A percentile compares a stretch with the other conserved stretches of the same genome.
Conservation (phyloP, 2,113 vertebrate species). For the Paralichthys olivaceus region DNA sequence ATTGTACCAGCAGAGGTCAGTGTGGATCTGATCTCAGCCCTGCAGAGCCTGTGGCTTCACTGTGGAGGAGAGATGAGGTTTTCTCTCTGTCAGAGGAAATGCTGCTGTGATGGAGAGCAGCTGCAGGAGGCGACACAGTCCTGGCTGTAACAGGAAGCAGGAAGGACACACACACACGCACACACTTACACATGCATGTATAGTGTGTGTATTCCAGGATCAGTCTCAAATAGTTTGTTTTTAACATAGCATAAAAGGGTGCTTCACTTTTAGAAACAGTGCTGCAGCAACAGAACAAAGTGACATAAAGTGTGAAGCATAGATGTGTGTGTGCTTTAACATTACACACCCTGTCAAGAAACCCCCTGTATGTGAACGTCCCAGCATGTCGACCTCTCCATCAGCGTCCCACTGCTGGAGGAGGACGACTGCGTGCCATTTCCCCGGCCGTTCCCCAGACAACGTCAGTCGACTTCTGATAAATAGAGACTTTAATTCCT, state of each 20-base stretch:
- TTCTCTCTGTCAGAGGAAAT: slow-evolving; percentile 28
- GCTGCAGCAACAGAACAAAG: slow-evolving; percentile 14
- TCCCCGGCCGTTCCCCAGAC: slow-evolving; percentile 43
- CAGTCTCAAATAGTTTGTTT: neutral
- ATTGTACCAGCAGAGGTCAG: slow-evolving; percentile 55
- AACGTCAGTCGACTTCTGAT: slow-evolving; percentile 48
- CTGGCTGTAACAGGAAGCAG: slow-evolving; percentile 1
- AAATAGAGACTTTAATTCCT: slow-evolving; percentile 70
- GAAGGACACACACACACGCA: slow-evolving; percentile 21
- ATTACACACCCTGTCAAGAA: too few species aligned
- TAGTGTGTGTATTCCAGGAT: slow-evolving; percentile 2
- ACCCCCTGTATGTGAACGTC: slow-evolving; percentile 2
- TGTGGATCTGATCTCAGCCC: slow-evolving; percentile 38
- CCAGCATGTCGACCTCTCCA: slow-evolving; percentile 48
- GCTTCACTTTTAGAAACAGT: slow-evolving; percentile 6
- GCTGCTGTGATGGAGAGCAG: slow-evolving; percentile 49
- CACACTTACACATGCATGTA: neutral
- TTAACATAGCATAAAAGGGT: slow-evolving; percentile 2
- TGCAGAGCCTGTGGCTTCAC: neutral
- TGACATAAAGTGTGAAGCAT: slow-evolving; percentile 11
- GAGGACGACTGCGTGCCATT: slow-evolving; percentile 38
- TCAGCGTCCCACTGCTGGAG: slow-evolving; percentile 60
- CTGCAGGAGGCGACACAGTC: slow-evolving; percentile 43
- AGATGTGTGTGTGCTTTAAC: neutral
- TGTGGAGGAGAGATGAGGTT: neutral